Conservation (phyloP, 2,113 vertebrate genomes). For the Dryoscopus gambensis region DNA sequence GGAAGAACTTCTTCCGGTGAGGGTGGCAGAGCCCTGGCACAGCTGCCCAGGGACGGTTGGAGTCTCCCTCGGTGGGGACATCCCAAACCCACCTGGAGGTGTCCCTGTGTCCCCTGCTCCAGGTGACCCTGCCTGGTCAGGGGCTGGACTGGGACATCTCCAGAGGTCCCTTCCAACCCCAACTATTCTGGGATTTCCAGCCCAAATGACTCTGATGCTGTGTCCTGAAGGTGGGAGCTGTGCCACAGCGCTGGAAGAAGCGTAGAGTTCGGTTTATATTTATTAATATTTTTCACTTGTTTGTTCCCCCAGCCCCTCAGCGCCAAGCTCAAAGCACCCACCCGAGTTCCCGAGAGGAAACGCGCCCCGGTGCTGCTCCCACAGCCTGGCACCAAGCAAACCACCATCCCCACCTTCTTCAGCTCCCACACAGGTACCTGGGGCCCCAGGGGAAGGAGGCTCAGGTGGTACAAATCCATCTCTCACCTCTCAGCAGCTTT, state of each 20-base stretch:
- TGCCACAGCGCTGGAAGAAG: fast-evolving
- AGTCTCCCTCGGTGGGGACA: not conserved
- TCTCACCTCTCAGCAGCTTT: not conserved
- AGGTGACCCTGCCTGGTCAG: not conserved
- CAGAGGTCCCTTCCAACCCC: not conserved
- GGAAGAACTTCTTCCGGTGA: not conserved
- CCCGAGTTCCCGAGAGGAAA: not conserved
- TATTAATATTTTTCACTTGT: fast-evolving
- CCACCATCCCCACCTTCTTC: conserved; percentile 67
- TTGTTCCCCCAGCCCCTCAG: conserved; percentile 11
- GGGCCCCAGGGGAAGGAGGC: fast-evolving
- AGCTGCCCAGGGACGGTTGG: not conserved
- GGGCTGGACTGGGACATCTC: fast-evolving
- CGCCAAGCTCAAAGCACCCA: not conserved
- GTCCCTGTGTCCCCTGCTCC: not conserved
- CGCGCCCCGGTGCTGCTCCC: fast-evolving
- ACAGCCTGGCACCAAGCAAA: conserved; percentile 31
- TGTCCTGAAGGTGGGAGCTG: not conserved
- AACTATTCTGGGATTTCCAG: fast-evolving
- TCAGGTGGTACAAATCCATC: fast-evolving
- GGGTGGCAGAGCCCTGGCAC: not conserved
- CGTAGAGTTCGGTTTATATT: fast-evolving
- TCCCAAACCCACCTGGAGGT: not conserved
- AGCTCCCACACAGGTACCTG: conserved; percentile 34
- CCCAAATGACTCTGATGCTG: not conserved